Evolutionary conservation across 2,113 vertebrate species (phyloP).

Genomic region (Pachycephala philippinensis): DNA sequence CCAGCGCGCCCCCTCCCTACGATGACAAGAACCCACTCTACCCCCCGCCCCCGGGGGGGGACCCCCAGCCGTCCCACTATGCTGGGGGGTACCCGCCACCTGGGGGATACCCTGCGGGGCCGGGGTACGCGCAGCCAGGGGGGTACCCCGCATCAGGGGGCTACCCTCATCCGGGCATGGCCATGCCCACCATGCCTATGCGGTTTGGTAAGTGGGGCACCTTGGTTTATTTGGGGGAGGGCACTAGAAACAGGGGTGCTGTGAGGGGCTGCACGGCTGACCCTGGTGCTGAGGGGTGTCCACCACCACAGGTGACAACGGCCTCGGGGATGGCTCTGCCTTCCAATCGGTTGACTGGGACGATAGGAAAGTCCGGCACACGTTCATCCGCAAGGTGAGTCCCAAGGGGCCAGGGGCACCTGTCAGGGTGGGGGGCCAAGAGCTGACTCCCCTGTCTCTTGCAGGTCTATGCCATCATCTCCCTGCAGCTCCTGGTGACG

Average conservation of each 20-base stretch:
- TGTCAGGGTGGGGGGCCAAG: accelerated
- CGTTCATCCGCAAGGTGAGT: constrained; percentile 89
- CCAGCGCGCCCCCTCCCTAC: constrained; percentile 83
- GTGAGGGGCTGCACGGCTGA: accelerated
- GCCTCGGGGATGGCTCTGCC: constrained; percentile 66
- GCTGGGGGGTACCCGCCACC: constrained; percentile 65
- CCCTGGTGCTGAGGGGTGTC: neutral
- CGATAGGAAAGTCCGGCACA: constrained; percentile 79
- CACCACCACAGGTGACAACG: neutral
- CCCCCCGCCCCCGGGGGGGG: constrained; percentile 54
- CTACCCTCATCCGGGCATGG: neutral
- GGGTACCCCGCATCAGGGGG: constrained; percentile 31
- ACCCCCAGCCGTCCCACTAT: constrained; percentile 64
- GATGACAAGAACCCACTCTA: constrained; percentile 78
- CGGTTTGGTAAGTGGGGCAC: constrained; percentile 76
- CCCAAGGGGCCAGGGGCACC: accelerated
- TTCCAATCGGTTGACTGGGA: constrained; percentile 79
- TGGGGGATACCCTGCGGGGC: constrained; percentile 21
- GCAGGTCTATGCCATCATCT: constrained; percentile 91
- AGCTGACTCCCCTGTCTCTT: neutral
- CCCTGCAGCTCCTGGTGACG: constrained; percentile 84
- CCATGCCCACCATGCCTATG: constrained; percentile 78
- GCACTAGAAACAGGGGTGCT: neutral
- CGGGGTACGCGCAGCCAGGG: constrained; percentile 26
- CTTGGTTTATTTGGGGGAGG: neutral